A percentile compares a stretch with the other conserved stretches of the same genome.
Evolutionary conservation across 2,797 vertebrate genomes (phyloP).

Genomic region (Menidia menidia): DNA sequence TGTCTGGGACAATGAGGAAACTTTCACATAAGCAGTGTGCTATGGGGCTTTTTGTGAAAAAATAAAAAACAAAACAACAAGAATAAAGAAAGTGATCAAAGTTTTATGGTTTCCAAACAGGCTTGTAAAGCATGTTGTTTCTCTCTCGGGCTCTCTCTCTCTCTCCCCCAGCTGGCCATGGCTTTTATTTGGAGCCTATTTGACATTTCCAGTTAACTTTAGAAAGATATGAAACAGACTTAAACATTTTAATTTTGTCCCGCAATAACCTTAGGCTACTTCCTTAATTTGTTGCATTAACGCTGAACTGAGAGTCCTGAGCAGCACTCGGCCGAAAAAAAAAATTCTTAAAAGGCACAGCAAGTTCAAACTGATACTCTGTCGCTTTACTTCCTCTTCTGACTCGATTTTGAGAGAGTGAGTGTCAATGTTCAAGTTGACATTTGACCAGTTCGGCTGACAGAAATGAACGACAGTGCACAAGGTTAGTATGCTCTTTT

Average conservation of each 20-base stretch:
- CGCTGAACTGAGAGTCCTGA: background rate
- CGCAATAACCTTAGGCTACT: background rate
- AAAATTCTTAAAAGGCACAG: too few relatives aligned
- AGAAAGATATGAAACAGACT: background rate
- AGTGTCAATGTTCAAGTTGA: slow-evolving; percentile 7
- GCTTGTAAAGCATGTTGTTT: background rate
- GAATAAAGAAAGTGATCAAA: background rate
- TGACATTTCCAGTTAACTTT: too few relatives aligned
- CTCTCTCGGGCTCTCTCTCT: too few relatives aligned
- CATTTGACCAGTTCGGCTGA: slow-evolving; percentile 7
- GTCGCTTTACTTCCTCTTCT: slow-evolving; percentile 74
- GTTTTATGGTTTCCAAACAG: background rate
- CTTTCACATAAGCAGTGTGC: background rate
- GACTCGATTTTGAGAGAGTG: slow-evolving; percentile 33
- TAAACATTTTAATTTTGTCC: background rate
- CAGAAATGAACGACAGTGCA: slow-evolving; percentile 61
- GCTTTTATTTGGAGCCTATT: too few relatives aligned
- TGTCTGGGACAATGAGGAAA: background rate
- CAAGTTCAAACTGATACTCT: slow-evolving; percentile 37
- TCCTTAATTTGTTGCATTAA: background rate
- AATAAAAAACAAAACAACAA: too few relatives aligned
- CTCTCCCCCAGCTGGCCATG: too few relatives aligned
- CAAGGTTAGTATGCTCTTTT: slow-evolving; percentile 69
- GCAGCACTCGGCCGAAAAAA: background rate
- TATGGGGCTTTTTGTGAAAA: background rate